Evolutionary conservation across 2,113 vertebrate species (phyloP).

Genomic region (Gobius niger): DNA sequence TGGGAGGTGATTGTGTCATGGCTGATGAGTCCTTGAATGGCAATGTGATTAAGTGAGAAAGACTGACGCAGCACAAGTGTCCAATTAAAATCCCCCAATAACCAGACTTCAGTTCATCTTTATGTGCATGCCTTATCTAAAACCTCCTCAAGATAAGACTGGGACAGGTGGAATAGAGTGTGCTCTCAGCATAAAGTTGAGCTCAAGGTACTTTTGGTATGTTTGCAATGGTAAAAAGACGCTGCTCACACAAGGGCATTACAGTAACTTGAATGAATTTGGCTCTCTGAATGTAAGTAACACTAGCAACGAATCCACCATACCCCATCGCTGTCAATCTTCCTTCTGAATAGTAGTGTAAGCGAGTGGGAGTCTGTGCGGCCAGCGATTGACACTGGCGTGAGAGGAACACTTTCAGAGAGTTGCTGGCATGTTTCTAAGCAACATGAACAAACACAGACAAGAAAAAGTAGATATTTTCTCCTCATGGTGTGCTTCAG

Average conservation of each 20-base stretch:
- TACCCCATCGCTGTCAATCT: conserved; percentile 29
- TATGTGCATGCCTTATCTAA: conserved; percentile 10
- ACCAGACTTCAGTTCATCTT: conserved; percentile 9
- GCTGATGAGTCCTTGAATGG: conserved; percentile 40
- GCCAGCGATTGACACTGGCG: conserved; percentile 47
- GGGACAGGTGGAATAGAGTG: not conserved
- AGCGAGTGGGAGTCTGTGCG: conserved; percentile 54
- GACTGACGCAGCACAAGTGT: conserved; percentile 38
- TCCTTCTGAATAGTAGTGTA: conserved; percentile 35
- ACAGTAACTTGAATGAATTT: no score
- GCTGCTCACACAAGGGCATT: not conserved
- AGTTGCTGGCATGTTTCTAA: conserved; percentile 61
- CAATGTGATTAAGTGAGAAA: conserved; percentile 29
- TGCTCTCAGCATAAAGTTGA: conserved; percentile 1
- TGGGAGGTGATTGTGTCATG: conserved; percentile 46
- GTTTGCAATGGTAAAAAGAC: not conserved
- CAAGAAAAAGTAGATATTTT: conserved; percentile 15
- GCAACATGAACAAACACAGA: conserved; percentile 54
- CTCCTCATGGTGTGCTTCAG: conserved; percentile 37
- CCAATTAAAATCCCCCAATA: conserved; percentile 58
- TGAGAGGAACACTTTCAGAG: conserved; percentile 52
- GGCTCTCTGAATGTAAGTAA: no score
- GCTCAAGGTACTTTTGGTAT: not conserved
- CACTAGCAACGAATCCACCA: no score
- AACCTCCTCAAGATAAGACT: not conserved